Percentiles rank a stretch among this genome's conserved stretches.
Evolutionary conservation across 2,888 invertebrate genomes (phyloP).

Genomic region (Ectobius pallidus): DNA sequence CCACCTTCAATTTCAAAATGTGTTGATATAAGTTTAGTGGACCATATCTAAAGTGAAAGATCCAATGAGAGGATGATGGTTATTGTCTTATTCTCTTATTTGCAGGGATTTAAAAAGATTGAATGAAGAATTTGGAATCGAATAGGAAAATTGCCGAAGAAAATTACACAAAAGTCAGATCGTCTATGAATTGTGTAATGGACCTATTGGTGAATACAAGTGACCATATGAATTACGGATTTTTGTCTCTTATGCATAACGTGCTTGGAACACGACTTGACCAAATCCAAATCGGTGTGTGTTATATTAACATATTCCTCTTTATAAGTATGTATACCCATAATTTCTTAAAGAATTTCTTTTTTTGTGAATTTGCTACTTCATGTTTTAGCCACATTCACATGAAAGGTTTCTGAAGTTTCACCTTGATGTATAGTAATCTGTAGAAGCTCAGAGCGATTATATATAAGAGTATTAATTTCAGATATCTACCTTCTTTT

Average conservation of each 20-base stretch:
- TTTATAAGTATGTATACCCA: no score
- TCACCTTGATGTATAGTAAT: background rate
- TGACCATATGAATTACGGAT: background rate
- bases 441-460: background rate
- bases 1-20: no score
- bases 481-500: background rate
- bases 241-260: background rate
- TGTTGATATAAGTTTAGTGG: no score
- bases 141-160: slow-evolving; percentile 44
- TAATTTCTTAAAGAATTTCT: background rate
- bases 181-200: background rate
- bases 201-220: background rate
- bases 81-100: slow-evolving; percentile 40
- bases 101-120: slow-evolving; percentile 55
- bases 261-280: slow-evolving; percentile 1
- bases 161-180: background rate
- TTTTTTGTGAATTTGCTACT: background rate
- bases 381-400: background rate
- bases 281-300: slow-evolving; percentile 6
- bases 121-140: slow-evolving; percentile 56
- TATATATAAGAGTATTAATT: background rate
- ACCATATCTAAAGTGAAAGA: no score
- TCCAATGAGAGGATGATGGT: no score
- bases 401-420: background rate
- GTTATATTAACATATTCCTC: slow-evolving; percentile 14